Conservation (phyloP, 2,888 invertebrate genomes). For the Lathronympha strigana region DNA sequence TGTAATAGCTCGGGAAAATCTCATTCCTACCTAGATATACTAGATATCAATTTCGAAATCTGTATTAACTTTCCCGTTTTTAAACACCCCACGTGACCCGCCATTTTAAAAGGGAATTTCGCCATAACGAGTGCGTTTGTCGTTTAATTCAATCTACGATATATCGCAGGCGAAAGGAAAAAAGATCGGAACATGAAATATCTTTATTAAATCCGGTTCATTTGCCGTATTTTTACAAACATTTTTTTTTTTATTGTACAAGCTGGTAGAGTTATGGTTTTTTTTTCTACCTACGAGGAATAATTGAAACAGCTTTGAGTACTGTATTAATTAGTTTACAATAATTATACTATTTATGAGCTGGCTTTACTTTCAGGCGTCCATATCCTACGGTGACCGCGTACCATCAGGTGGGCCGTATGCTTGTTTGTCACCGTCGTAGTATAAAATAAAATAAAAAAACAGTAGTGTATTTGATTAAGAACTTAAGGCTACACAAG, state of each 20-base stretch:
- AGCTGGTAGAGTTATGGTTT: constrained; percentile 49
- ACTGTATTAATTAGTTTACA: too few species aligned
- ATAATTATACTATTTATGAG: too few species aligned
- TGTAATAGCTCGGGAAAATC: too few species aligned
- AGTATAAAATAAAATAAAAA: background rate
- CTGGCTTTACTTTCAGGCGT: too few species aligned
- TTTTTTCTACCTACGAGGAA: constrained; percentile 6
- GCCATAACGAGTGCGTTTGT: constrained; percentile 67
- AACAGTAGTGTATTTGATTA: background rate
- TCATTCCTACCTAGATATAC: background rate
- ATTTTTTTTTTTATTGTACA: too few species aligned
- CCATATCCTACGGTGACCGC: background rate
- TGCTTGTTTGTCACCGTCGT: background rate
- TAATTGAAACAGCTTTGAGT: too few species aligned
- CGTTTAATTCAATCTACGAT: constrained; percentile 74
- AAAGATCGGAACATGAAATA: constrained; percentile 79
- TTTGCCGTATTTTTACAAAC: constrained; percentile 69
- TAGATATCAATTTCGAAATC: background rate
- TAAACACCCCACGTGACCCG: constrained; percentile 27
- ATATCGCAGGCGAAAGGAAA: constrained; percentile 65
- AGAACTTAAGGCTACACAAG: too few species aligned
- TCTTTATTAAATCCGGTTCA: constrained; percentile 84
- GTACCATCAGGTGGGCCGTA: background rate
- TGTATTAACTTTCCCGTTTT: background rate
- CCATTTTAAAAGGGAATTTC: constrained; percentile 46